Conservation (phyloP, 2,113 vertebrate genomes). For the Oenanthe melanoleuca region DNA sequence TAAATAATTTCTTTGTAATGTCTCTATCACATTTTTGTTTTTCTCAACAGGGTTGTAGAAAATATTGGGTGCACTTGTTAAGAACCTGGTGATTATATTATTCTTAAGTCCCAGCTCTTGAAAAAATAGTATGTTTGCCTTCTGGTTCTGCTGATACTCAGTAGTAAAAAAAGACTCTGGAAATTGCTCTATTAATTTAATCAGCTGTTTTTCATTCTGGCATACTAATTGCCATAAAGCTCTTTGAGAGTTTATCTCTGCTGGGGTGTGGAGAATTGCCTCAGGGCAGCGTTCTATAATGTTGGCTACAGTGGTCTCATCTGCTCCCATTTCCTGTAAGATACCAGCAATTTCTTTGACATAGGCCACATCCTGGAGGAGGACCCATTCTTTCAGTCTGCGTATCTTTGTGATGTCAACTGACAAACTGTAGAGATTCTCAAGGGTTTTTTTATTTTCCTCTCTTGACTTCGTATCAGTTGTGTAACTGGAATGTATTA, state of each 20-base stretch:
- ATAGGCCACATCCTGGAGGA: constrained; percentile 79
- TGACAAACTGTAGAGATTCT: constrained; percentile 78
- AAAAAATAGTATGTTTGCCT: constrained; percentile 85
- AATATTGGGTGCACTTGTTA: constrained; percentile 85
- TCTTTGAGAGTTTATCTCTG: constrained; percentile 77
- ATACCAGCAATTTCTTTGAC: constrained; percentile 80
- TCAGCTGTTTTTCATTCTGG: constrained; percentile 79
- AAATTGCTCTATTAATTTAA: constrained; percentile 88
- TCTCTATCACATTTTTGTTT: constrained; percentile 79
- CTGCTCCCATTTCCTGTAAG: constrained; percentile 84
- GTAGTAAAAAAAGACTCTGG: constrained; percentile 90
- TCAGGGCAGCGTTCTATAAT: constrained; percentile 87
- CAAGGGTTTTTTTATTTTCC: constrained; percentile 84
- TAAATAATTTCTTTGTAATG: constrained; percentile 81
- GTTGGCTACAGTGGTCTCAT: constrained; percentile 67
- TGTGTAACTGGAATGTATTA: background rate
- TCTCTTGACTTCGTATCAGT: background rate
- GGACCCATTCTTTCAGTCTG: constrained; percentile 87
- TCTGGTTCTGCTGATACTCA: constrained; percentile 79
- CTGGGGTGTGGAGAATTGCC: constrained; percentile 83
- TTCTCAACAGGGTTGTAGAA: constrained; percentile 84
- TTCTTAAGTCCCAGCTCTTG: constrained; percentile 87
- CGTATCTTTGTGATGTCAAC: constrained; percentile 88
- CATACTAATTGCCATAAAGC: constrained; percentile 88
- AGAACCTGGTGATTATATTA: constrained; percentile 85